Evolutionary conservation across 2,888 invertebrate species (phyloP).

Genomic region (Drosophila atripex): DNA sequence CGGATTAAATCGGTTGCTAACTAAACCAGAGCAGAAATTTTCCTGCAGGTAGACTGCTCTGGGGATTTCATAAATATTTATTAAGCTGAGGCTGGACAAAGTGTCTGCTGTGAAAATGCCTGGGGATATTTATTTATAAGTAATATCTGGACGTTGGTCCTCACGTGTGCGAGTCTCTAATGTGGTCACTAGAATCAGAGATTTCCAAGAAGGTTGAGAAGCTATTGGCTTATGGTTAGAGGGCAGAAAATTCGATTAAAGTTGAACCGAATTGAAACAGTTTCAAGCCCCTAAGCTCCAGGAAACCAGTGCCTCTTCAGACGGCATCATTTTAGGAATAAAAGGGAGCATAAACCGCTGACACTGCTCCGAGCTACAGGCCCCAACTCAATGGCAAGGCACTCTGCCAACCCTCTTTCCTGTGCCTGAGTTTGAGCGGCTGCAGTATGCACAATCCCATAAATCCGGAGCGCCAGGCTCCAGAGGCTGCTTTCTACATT

Average conservation of each 20-base stretch:
- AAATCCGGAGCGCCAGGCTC: conserved; percentile 18
- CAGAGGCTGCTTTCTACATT: conserved; percentile 18
- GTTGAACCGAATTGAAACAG: conserved; percentile 19
- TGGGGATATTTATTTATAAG: conserved; percentile 41
- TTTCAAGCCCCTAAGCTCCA: conserved; percentile 13
- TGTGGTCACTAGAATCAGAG: conserved; percentile 11
- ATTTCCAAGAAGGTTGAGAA: conserved; percentile 18
- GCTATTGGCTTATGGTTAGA: conserved; percentile 9
- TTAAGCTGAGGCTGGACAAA: conserved; percentile 40
- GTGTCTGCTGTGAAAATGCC: conserved; percentile 39
- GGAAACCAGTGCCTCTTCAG: conserved; percentile 8
- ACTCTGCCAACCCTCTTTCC: conserved; percentile 31
- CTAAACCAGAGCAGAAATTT: conserved; percentile 12
- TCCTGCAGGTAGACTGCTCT: conserved; percentile 22
- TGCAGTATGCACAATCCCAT: conserved; percentile 27
- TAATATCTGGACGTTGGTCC: conserved; percentile 30
- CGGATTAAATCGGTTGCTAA: conserved; percentile 31
- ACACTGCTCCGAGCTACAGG: conserved; percentile 38
- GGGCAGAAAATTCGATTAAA: conserved; percentile 30
- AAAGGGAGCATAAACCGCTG: conserved; percentile 42
- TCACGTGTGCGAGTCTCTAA: conserved; percentile 30
- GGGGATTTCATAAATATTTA: conserved; percentile 55
- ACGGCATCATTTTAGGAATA: conserved; percentile 16
- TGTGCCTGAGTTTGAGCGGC: conserved; percentile 3
- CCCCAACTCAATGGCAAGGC: conserved; percentile 37